Base-by-base conservation (phyloP, 2,797 vertebrate genomes). In the Alauda arvensis region DNA sequence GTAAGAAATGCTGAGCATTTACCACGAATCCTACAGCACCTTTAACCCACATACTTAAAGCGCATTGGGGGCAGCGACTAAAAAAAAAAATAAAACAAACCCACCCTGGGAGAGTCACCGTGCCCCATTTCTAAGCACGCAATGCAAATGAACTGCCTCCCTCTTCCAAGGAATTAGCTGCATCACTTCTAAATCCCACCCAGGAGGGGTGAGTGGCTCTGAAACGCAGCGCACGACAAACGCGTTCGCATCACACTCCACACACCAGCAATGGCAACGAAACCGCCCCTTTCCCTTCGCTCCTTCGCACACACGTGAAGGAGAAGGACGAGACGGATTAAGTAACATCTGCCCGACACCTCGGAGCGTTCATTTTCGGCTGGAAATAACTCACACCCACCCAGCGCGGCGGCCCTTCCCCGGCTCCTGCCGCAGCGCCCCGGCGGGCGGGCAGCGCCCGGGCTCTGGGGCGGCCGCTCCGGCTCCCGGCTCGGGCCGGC, bases 151-250 rank as follows among this genome's bases (percentile, higher is more conserved):
- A 62, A 29, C 3, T 45, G 33, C 77, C 84, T 61, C 39, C 79
- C 67, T 91, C 93, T 92, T 61, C 82, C 82, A 70, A 45, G 59
- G 79, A 80, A 88, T 83, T 59, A 57, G 90, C 77, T n/a, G 72
- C 95, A 90, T 83, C 87, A 33, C 93, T 92, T 83, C 61, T 34
- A 6, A 88, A 94, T 94, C 85, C 85, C 85, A 87, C 77, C 85
- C 77, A 31, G 57, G n/a, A 81, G 29, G 39, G 85, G 20, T 7
- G 70, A 76, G 63, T 1, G 63, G 7, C 69, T 68, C 19, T 0
- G 20, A n/a, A 61, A 11, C 33, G 55, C 69, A 52, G 43, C 40
- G 39, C 77, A 42, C 14, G 39, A 14, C 67, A 48, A 78, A 51
- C 40, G 72, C 72, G 79, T 46, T 34, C 25, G 59, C 80, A 23